Evolutionary conservation across 2,797 vertebrate genomes (phyloP), one percentile per base, ranked within the genome.

Genomic region (Avahi laniger): DNA sequence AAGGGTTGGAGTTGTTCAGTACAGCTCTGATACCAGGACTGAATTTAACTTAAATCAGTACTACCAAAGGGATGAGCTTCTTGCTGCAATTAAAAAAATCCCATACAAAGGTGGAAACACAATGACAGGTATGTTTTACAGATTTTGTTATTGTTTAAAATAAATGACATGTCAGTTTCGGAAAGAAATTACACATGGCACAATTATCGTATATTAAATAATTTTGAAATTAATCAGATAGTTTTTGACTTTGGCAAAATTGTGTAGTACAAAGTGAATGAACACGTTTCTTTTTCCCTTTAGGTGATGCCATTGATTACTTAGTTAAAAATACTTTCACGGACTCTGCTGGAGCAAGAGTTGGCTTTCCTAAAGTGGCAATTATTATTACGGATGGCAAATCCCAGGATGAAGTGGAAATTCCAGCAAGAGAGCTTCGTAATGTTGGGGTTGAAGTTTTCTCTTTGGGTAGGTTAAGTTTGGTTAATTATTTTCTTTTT

Each of bases 371-470:
- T 96, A 99, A 99, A 98, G 99, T 99, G 92, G 99, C 99, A 83
- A 98, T 99, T 97, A 98, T 99, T 95, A 99, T 99, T 98, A 99
- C 99, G 3, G 99, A 99, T 46, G 99, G 99, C 96, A 99, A 99
- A 97, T 99, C 99, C 48, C 99, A 99, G 97, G 99, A 99, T 57
- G 98, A 99, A 26, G 99, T 99, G 24, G 99, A 99, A 98, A 98
- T 97, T 73, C 98, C 99, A 80, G 99, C 99, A 96, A 98, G 96
- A 97, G 99, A 98, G 94, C 99, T 99, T 96, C 98, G 98, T 87
- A 98, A 98, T 97, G 97, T 96, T 33, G 99, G 99, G 80, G 99
- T 99, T 97, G 99, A 99, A 99, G 99, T 99, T 96, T 99, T 99
- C 98, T 99, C 99, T 69, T 98, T 99, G 90, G 99, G 99, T 99